These are phyloP conservation scores for Parauchenoglanis punctatus DNA, from an alignment of 2,797 vertebrate species.

Conservation along the genomic window DNA sequence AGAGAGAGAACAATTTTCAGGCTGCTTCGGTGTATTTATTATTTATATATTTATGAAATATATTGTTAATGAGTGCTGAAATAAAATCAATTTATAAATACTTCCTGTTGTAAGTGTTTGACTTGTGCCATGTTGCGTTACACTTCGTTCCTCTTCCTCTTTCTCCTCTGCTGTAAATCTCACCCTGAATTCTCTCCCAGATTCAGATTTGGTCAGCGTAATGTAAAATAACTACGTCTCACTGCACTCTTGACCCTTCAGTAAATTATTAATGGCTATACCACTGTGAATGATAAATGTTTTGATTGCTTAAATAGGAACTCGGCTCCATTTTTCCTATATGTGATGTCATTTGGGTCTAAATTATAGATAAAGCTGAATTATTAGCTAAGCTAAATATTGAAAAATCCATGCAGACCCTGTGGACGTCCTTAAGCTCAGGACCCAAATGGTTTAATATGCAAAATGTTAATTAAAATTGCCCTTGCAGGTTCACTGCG, in stretches of 20 bases:
- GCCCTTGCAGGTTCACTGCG: slow-evolving; percentile 17
- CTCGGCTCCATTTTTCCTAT: slow-evolving; percentile 22
- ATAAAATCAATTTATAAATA: not conserved
- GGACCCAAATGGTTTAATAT: slow-evolving; percentile 40
- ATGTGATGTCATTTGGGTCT: slow-evolving; percentile 17
- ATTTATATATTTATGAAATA: slow-evolving; percentile 3
- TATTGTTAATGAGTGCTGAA: not conserved
- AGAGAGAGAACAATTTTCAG: not conserved
- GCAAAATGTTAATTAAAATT: slow-evolving; percentile 38
- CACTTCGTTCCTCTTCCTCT: not conserved
- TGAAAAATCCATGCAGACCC: slow-evolving; percentile 30
- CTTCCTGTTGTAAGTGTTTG: not conserved
- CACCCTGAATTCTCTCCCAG: not conserved
- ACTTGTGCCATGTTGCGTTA: not conserved
- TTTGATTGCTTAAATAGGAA: slow-evolving; percentile 29
- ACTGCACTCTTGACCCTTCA: not conserved
- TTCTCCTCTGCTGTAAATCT: not conserved
- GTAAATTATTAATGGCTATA: slow-evolving; percentile 16
- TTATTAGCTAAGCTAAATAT: slow-evolving; percentile 37
- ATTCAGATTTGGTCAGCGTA: slow-evolving; percentile 3
- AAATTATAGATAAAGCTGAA: slow-evolving; percentile 43
- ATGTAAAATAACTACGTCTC: slow-evolving; percentile 16
- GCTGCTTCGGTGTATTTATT: not conserved
- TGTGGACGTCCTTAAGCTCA: slow-evolving; percentile 28
- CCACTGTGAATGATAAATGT: slow-evolving; percentile 28